Conservation (phyloP, 2,113 vertebrate genomes). For the Fulmarus glacialis region DNA sequence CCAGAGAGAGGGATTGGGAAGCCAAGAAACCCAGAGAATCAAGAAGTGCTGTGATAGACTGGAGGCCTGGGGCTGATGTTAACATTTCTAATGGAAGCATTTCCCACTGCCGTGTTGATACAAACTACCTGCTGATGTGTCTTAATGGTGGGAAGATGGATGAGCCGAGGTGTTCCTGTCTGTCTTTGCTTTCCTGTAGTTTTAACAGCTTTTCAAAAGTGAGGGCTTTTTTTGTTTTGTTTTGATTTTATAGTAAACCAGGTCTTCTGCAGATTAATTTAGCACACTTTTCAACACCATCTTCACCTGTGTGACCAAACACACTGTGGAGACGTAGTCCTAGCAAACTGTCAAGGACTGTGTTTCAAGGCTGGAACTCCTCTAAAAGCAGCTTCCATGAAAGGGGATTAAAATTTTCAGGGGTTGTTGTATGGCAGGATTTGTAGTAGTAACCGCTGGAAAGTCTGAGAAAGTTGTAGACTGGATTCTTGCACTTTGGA, state of each 20-base stretch:
- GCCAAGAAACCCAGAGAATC: background rate
- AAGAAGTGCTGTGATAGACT: background rate
- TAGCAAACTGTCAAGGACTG: background rate
- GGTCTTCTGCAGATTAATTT: background rate
- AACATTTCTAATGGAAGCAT: background rate
- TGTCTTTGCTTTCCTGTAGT: background rate
- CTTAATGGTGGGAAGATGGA: background rate
- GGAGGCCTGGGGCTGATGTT: background rate
- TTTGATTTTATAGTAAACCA: background rate
- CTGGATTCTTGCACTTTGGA: background rate
- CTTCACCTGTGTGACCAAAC: background rate
- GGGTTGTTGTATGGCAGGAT: background rate
- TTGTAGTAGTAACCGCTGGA: background rate
- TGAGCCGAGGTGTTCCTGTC: background rate
- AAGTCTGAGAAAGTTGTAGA: background rate
- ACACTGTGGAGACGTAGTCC: background rate
- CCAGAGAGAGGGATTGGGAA: background rate
- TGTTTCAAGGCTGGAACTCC: background rate
- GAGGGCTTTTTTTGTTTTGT: background rate
- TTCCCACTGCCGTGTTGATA: background rate
- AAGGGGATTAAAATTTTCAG: background rate
- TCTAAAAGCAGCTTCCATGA: background rate
- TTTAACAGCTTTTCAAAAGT: background rate
- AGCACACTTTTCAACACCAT: background rate
- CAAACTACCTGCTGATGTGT: background rate